These are phyloP conservation scores for Laspeyria flexula DNA, from an alignment of 2,888 invertebrate species.

Conservation along the genomic window DNA sequence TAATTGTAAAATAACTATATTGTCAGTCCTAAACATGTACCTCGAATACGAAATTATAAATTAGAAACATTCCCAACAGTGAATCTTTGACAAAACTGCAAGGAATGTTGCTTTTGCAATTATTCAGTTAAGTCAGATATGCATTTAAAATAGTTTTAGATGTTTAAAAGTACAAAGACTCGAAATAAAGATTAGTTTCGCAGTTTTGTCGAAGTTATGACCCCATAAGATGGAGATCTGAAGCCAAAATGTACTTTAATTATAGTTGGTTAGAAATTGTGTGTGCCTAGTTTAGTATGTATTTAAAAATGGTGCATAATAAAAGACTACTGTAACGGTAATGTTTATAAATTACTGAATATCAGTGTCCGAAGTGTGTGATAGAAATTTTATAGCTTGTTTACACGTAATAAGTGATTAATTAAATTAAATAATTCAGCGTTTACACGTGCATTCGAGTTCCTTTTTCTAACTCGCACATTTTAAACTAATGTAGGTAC, in stretches of 20 bases:
- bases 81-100: slow-evolving; percentile 64
- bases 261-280: slow-evolving; percentile 38
- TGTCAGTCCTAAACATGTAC: slow-evolving; percentile 38
- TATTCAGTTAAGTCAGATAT: slow-evolving; percentile 69
- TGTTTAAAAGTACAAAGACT: slow-evolving; percentile 78
- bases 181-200: slow-evolving; percentile 56
- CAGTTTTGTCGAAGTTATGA: slow-evolving; percentile 61
- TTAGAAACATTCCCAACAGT: slow-evolving; percentile 68
- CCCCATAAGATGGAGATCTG: slow-evolving; percentile 55
- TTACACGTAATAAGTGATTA: not conserved
- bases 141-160: slow-evolving; percentile 82
- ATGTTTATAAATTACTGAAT: slow-evolving; percentile 49
- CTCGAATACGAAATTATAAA: slow-evolving; percentile 58
- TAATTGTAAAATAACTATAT: slow-evolving; percentile 25
- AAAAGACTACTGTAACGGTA: slow-evolving; percentile 57
- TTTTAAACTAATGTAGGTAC: too few species aligned
- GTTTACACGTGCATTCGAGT: too few species aligned
- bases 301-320: slow-evolving; percentile 63
- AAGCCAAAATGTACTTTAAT: slow-evolving; percentile 71
- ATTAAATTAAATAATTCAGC: too few species aligned
- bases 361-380: slow-evolving; percentile 55
- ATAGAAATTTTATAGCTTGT: slow-evolving; percentile 36
- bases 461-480: too few species aligned
- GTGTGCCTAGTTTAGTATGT: slow-evolving; percentile 54
- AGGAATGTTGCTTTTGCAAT: slow-evolving; percentile 51